Conservation (phyloP, 2,888 invertebrate species). For the Drosophila melanocephala region DNA sequence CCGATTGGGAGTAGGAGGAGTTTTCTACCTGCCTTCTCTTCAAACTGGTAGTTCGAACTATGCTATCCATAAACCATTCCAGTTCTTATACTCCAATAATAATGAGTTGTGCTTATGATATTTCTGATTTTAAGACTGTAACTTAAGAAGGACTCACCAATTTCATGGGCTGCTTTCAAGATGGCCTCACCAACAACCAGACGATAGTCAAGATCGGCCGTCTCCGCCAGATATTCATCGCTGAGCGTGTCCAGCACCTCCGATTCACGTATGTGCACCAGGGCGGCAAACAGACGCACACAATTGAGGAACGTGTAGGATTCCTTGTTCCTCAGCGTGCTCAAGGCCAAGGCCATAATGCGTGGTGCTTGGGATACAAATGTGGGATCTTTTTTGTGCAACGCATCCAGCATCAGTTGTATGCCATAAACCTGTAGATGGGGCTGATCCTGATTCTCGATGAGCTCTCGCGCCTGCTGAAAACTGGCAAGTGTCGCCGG, state of each 20-base stretch:
- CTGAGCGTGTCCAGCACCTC: slow-evolving; percentile 83
- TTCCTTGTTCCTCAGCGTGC: slow-evolving; percentile 81
- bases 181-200: slow-evolving; percentile 84
- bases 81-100: background rate
- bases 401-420: slow-evolving; percentile 77
- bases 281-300: slow-evolving; percentile 81
- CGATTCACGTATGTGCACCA: slow-evolving; percentile 80
- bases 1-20: no score
- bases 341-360: slow-evolving; percentile 82
- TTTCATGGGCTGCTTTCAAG: slow-evolving; percentile 80
- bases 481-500: slow-evolving; percentile 35
- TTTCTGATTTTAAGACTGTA: no score
- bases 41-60: no score
- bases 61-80: no score
- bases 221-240: slow-evolving; percentile 82
- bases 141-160: slow-evolving; percentile 71
- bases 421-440: slow-evolving; percentile 85
- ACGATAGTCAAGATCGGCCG: slow-evolving; percentile 79
- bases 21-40: no score
- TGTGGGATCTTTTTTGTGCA: slow-evolving; percentile 74
- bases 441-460: slow-evolving; percentile 75
- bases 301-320: slow-evolving; percentile 85
- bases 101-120: background rate
- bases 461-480: slow-evolving; percentile 73
- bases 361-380: slow-evolving; percentile 79